Evolutionary conservation across 64 coral and sea anemone genomes (phyloP).

Genomic region (Hydrozoanthus tunicans): DNA sequence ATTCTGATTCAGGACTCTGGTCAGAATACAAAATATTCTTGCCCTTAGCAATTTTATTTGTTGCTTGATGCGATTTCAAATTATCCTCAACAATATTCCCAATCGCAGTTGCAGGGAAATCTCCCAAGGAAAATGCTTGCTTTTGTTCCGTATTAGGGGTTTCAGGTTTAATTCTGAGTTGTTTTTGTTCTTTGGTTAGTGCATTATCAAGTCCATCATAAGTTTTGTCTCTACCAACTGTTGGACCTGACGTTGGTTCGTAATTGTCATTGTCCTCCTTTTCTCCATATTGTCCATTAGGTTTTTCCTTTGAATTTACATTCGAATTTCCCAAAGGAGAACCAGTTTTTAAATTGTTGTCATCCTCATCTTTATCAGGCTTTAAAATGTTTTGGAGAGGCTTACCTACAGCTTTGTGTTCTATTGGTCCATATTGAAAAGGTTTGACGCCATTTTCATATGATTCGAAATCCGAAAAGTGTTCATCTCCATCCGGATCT

Average conservation of each 20-base stretch:
- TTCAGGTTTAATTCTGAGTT: slow-evolving; percentile 36
- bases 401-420: slow-evolving; percentile 23
- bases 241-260: slow-evolving; percentile 37
- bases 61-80: background rate
- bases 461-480: background rate
- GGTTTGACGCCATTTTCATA: slow-evolving; percentile 22
- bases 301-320: background rate
- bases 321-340: background rate
- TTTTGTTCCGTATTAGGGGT: slow-evolving; percentile 48
- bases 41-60: background rate
- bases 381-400: slow-evolving; percentile 19
- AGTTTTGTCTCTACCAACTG: slow-evolving; percentile 39
- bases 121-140: background rate
- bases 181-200: slow-evolving; percentile 51
- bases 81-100: background rate
- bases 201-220: slow-evolving; percentile 79
- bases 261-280: background rate
- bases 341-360: background rate
- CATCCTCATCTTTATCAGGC: background rate
- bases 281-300: background rate
- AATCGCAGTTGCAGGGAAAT: background rate
- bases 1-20: slow-evolving; percentile 28
- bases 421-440: slow-evolving; percentile 44
- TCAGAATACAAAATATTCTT: slow-evolving; percentile 37
- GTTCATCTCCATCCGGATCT: background rate